phyloP scores from a whole-genome alignment of 2,888 invertebrate species.

The Mantis religiosa region DNA sequence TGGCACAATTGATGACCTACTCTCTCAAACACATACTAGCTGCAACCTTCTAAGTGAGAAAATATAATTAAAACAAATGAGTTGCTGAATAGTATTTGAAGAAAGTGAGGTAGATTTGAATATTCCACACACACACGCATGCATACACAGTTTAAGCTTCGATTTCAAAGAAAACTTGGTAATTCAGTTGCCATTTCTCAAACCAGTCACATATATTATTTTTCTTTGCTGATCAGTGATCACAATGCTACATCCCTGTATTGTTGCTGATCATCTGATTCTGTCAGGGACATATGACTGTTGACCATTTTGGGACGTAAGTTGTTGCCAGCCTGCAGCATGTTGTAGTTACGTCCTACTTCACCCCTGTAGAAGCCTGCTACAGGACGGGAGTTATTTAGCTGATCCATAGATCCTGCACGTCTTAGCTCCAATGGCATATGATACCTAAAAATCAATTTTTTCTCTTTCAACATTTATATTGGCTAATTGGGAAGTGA shows the following conservation, averaged over 20 bases:
- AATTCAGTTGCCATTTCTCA: neutral
- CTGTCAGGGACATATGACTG: conserved; percentile 2
- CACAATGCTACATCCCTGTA: conserved; percentile 5
- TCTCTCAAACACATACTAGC: too few species aligned
- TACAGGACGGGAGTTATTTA: conserved; percentile 1
- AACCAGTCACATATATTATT: neutral
- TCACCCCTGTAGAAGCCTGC: neutral
- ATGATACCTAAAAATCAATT: neutral
- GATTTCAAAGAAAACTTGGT: too few species aligned
- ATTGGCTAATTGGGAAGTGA: too few species aligned
- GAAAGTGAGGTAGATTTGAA: too few species aligned
- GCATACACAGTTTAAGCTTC: too few species aligned
- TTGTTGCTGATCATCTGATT: conserved; percentile 13
- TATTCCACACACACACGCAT: too few species aligned
- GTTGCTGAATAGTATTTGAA: too few species aligned
- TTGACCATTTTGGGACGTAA: neutral
- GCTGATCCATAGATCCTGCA: conserved; percentile 6
- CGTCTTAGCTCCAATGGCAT: neutral
- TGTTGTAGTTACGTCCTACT: neutral
- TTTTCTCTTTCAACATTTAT: too few species aligned
- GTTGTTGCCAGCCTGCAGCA: neutral
- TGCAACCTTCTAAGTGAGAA: too few species aligned
- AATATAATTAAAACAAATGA: too few species aligned
- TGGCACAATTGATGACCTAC: too few species aligned
- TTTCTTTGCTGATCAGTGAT: neutral